Base-by-base conservation (phyloP, 1,140 invertebrate species). In the Contarinia nasturtii region DNA sequence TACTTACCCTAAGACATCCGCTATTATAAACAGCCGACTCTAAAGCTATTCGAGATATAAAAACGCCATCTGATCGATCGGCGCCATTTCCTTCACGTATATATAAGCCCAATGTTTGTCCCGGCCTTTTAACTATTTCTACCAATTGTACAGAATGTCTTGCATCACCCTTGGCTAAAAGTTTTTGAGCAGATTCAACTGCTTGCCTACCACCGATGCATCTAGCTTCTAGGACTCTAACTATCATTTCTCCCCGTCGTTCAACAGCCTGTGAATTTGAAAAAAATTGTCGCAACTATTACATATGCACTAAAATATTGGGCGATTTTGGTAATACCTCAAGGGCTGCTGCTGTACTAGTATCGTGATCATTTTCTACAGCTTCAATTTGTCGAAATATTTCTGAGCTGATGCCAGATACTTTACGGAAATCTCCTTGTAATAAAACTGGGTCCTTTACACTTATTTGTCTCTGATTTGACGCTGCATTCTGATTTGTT, bases 71-170 rank as follows among this genome's bases (percentile, higher is more conserved):
- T 38, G 79, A 79, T 44, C 89, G 76, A 58, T 94, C 87, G 34
- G 87, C 76, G 2, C 92, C 94, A 59, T 97, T 93, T 18, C 92
- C 92, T 68, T 97, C 92, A 22, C 95, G 75, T 57, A 98, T 96
- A 61, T 98, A 98, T 47, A 99, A 76, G 38, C 95, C 95, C 45
- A 99, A 71, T 7, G 93, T 97, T 69, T 98, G 95, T 19, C 94
- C 95, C 2, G 95, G 95, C 55, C 94, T 77, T 68, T 99, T 99
- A 50, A 98, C 92, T 58, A 98, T 98, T 70, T 98, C 95, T 51
- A 98, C 91, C 59, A 97, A 85, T 67, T 95, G 83, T 54, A 74
- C 65, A 45, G 66, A 59, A 54, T 64, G 61, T 22, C 61, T 44
- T 1, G 55, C 59, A 52, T 64, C 61, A 40, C 57, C 58, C 59